Conservation (phyloP, 2,888 invertebrate species). For the Pachydiplax longipennis region DNA sequence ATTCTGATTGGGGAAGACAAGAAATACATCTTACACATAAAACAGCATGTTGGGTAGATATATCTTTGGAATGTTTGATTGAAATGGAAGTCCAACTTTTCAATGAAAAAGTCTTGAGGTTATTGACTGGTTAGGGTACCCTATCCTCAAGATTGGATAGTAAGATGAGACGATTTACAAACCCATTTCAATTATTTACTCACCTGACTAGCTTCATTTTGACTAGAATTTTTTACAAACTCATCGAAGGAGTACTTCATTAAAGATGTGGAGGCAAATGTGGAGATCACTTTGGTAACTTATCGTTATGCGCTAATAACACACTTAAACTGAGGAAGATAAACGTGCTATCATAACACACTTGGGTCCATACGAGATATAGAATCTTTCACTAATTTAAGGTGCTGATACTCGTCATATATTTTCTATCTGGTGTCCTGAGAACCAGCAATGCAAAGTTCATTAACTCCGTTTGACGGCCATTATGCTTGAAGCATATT, state of each 20-base stretch:
- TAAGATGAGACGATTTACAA: neutral
- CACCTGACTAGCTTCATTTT: neutral
- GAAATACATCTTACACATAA: slow-evolving; percentile 8
- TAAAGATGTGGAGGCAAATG: neutral
- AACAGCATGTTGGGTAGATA: neutral
- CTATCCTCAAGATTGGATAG: neutral
- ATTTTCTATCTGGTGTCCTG: neutral
- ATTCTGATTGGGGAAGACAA: slow-evolving; percentile 24
- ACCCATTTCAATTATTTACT: neutral
- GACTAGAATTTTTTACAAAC: neutral
- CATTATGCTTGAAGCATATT: neutral
- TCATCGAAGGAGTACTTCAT: neutral
- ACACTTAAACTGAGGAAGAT: neutral
- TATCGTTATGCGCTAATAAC: neutral
- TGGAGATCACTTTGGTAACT: neutral
- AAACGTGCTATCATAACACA: neutral
- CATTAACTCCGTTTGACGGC: neutral
- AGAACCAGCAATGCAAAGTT: neutral
- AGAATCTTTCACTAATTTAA: neutral
- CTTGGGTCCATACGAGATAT: neutral
- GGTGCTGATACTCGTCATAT: neutral
- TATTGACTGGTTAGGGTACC: neutral
- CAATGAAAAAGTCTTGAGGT: neutral
- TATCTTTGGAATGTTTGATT: neutral
- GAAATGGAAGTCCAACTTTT: neutral